Evolutionary conservation across 2,888 invertebrate species (phyloP).

Genomic region (Glyphotaelius pellucidus): DNA sequence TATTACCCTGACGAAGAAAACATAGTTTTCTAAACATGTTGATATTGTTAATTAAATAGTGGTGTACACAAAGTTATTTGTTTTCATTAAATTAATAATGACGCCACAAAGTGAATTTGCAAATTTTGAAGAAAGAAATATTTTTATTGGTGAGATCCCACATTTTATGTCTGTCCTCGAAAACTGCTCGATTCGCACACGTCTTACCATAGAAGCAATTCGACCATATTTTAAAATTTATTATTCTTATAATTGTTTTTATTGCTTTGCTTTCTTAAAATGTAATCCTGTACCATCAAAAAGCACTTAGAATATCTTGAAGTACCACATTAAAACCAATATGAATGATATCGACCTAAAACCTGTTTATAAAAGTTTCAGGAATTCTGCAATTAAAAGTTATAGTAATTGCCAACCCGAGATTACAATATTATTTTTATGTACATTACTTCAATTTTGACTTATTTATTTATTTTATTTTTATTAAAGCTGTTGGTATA

Average conservation of each 20-base stretch:
- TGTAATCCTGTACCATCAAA: neutral
- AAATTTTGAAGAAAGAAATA: too few species aligned
- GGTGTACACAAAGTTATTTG: too few species aligned
- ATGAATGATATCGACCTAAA: neutral
- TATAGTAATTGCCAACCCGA: neutral
- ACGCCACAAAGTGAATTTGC: too few species aligned
- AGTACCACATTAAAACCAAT: neutral
- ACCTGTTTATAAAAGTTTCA: too few species aligned
- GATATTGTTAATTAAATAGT: too few species aligned
- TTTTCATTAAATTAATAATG: too few species aligned
- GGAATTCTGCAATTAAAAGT: too few species aligned
- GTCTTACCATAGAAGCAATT: too few species aligned
- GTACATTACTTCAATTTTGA: neutral
- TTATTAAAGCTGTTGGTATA: neutral
- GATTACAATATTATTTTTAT: neutral
- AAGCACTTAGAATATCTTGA: neutral
- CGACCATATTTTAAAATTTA: neutral
- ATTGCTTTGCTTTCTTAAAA: neutral
- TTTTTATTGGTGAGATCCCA: neutral
- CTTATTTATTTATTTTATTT: neutral
- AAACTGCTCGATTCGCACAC: neutral
- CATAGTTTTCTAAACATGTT: too few species aligned
- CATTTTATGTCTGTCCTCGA: neutral
- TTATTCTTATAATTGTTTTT: neutral
- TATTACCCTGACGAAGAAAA: too few species aligned